phyloP scores from a whole-genome alignment of 2,888 invertebrate species.

The Tridacna crocea region DNA sequence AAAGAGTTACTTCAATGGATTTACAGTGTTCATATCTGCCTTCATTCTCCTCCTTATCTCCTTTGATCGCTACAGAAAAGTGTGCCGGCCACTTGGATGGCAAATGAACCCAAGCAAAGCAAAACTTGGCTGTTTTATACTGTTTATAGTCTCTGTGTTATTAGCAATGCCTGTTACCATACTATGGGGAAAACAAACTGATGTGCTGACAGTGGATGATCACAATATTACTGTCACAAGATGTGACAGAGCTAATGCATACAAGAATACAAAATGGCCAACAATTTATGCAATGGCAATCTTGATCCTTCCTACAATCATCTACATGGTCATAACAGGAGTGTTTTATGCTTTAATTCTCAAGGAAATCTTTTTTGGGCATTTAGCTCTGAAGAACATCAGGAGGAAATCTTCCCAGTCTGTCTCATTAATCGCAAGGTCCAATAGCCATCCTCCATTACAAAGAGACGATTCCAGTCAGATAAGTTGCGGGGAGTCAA shows the following conservation, averaged over 20 bases:
- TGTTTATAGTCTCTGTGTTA: conserved; percentile 24
- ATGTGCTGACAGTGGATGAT: conserved; percentile 2
- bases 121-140: conserved; percentile 13
- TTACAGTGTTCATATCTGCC: conserved; percentile 39
- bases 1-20: conserved; percentile 48
- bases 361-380: conserved; percentile 29
- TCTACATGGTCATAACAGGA: conserved; percentile 31
- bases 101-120: conserved; percentile 36
- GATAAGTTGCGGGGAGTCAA: conserved; percentile 3
- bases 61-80: conserved; percentile 39
- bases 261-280: conserved; percentile 35
- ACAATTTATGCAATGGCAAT: conserved; percentile 23
- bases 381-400: conserved; percentile 26
- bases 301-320: conserved; percentile 27
- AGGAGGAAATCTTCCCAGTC: conserved; percentile 9
- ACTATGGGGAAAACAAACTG: conserved; percentile 44
- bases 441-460: not conserved
- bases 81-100: conserved; percentile 35
- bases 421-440: not conserved
- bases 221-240: conserved; percentile 23
- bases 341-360: conserved; percentile 35
- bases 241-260: conserved; percentile 35
- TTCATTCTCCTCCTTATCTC: conserved; percentile 39
- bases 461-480: conserved; percentile 9
- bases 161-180: conserved; percentile 23